These are phyloP conservation scores for Squalus acanthias DNA, from an alignment of 2,797 vertebrate genomes.

Conservation along the genomic window DNA sequence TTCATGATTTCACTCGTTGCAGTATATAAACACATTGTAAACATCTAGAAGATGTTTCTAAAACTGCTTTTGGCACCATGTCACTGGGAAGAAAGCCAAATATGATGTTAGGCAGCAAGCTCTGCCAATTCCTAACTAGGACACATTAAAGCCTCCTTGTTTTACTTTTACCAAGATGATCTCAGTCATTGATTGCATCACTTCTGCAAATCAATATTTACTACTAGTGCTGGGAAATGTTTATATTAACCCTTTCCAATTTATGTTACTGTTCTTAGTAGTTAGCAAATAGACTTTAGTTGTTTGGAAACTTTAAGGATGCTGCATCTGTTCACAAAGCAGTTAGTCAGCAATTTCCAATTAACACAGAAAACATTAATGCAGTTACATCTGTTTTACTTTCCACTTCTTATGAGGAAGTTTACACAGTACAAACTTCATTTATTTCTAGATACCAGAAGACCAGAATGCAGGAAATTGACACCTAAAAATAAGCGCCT, in stretches of 20 bases:
- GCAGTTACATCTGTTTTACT: background rate
- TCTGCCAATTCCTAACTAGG: background rate
- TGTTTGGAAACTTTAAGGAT: background rate
- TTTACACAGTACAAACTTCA: background rate
- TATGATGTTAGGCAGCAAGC: background rate
- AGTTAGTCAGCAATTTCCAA: background rate
- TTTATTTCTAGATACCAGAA: background rate
- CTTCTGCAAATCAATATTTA: slow-evolving; percentile 32
- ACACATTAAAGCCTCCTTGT: background rate
- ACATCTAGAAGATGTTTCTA: background rate
- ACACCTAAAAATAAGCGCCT: no score
- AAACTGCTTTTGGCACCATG: slow-evolving; percentile 5
- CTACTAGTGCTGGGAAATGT: background rate
- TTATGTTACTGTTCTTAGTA: background rate
- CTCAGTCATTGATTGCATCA: slow-evolving; percentile 6
- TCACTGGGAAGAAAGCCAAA: background rate
- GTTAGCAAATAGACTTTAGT: background rate
- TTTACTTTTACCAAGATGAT: background rate
- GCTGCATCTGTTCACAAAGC: slow-evolving; percentile 15
- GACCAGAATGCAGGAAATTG: background rate
- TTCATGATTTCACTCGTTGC: background rate
- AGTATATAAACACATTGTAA: background rate
- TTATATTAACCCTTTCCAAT: slow-evolving; percentile 3
- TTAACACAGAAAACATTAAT: background rate
- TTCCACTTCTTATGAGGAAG: background rate